Percentiles rank a stretch among this genome's conserved stretches.
phyloP scores from a whole-genome alignment of 1,140 invertebrate species.

The Olivierus martensii region DNA sequence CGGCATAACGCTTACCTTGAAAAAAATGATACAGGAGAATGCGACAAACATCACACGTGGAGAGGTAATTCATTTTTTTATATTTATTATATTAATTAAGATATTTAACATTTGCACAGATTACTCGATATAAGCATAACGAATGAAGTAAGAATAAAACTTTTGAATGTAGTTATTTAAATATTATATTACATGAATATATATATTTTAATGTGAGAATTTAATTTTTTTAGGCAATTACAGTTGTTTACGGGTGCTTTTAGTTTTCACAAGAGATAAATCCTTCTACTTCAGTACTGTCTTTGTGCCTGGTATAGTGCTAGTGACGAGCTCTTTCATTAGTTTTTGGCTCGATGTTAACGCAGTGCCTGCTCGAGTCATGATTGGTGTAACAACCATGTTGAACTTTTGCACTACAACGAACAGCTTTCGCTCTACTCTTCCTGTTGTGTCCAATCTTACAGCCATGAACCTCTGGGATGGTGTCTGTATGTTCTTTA shows the following conservation, averaged over 20 bases:
- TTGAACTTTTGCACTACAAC: conserved; percentile 90
- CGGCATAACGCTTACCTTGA: conserved; percentile 84
- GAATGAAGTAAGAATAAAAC: too few relatives aligned
- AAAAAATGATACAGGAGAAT: conserved; percentile 71
- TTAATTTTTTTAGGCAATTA: conserved; percentile 33
- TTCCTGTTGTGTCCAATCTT: conserved; percentile 82
- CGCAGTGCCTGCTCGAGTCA: conserved; percentile 77
- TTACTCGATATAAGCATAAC: too few relatives aligned
- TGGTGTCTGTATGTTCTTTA: conserved; percentile 91
- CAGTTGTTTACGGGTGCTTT: conserved; percentile 79
- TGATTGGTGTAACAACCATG: conserved; percentile 76
- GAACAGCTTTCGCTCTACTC: conserved; percentile 41
- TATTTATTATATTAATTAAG: too few relatives aligned
- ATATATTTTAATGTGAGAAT: too few relatives aligned
- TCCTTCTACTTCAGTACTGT: conserved; percentile 93
- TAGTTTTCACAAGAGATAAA: conserved; percentile 82
- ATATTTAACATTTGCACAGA: too few relatives aligned
- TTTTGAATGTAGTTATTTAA: too few relatives aligned
- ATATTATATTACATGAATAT: too few relatives aligned
- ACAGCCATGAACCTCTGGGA: conserved; percentile 95
- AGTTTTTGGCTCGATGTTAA: conserved; percentile 94
- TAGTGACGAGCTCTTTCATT: conserved; percentile 88
- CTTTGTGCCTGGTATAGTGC: conserved; percentile 87
- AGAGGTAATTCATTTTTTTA: conserved; percentile 52
- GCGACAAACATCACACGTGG: conserved; percentile 61